Evolutionary conservation across 2,113 vertebrate genomes (phyloP), one percentile per base, ranked within the genome.

Genomic region (Gallinago media): DNA sequence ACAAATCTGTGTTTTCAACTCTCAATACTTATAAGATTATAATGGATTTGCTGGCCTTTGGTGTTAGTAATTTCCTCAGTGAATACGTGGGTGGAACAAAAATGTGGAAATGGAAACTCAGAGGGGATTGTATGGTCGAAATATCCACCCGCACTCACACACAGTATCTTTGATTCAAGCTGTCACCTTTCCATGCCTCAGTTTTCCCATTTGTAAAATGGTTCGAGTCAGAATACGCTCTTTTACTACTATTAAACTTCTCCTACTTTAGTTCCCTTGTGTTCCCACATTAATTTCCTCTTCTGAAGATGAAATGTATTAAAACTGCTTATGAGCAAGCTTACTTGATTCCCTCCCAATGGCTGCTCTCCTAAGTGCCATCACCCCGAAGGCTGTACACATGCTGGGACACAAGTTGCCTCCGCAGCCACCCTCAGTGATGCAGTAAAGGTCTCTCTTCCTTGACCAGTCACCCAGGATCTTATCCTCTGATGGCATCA

Each of bases 91-190:
- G 63, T 93, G 92, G 96, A 97, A 97, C 92, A 96, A 94, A 97
- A 96, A 90, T 92, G 95, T 96, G 96, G 93, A 74, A 93, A 94
- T 90, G 75, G 93, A 97, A 94, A 96, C 86, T 89, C 59, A 96
- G 82, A 94, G 52, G 38, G 49, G 95, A 95, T 98, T 97, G 36
- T 94, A 70, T 58, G n/a, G 92, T 96, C 56, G 94, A 88, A 89
- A 94, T 80, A 88, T 40, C 55, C 54, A 70, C 75, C 78, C 85
- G 25, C 67, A 85, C 44, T 94, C 88, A 73, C 9, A 71, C 59
- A 87, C 11, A 74, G 29, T 19, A 91, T 66, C 94, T 85, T 85
- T 22, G 42, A 92, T 73, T 62, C 2, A 32, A 78, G 47, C 49
- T 73, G 21, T 62, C 42, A 49, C 84, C 23, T 47, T 71, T 55